These are phyloP conservation scores for Eospalax fontanierii DNA, from an alignment of 2,797 vertebrate species.

Conservation along the genomic window DNA sequence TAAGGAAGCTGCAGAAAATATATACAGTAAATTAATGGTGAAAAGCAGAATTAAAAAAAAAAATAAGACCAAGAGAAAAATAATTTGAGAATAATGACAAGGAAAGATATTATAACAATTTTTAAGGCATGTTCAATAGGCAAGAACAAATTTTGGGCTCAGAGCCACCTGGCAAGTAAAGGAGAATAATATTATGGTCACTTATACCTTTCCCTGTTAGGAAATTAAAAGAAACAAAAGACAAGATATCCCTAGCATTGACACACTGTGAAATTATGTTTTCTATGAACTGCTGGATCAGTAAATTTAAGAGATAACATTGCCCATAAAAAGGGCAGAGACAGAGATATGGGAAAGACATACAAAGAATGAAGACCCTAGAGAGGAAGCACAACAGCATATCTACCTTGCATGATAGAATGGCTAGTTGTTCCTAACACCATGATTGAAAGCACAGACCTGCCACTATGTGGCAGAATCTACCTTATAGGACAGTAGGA, in stretches of 20 bases:
- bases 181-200: not conserved
- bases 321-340: too few species aligned
- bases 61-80: not conserved
- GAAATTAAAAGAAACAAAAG: not conserved
- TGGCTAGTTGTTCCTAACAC: not conserved
- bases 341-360: not conserved
- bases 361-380: not conserved
- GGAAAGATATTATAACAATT: not conserved
- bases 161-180: not conserved
- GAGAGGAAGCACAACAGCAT: not conserved
- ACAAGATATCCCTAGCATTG: not conserved
- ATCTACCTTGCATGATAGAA: not conserved
- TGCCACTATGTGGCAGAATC: not conserved
- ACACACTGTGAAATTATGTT: not conserved
- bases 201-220: not conserved
- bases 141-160: not conserved
- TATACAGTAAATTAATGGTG: not conserved
- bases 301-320: too few species aligned
- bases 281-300: not conserved
- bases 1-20: not conserved
- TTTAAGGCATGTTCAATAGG: not conserved
- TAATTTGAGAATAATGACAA: not conserved
- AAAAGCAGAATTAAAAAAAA: slow-evolving; percentile 3
- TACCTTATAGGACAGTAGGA: not conserved
- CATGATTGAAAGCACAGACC: not conserved